A percentile compares a stretch with the other conserved stretches of the same genome.
Conservation (phyloP, 2,888 invertebrate genomes). For the Ophion obscuratus region DNA sequence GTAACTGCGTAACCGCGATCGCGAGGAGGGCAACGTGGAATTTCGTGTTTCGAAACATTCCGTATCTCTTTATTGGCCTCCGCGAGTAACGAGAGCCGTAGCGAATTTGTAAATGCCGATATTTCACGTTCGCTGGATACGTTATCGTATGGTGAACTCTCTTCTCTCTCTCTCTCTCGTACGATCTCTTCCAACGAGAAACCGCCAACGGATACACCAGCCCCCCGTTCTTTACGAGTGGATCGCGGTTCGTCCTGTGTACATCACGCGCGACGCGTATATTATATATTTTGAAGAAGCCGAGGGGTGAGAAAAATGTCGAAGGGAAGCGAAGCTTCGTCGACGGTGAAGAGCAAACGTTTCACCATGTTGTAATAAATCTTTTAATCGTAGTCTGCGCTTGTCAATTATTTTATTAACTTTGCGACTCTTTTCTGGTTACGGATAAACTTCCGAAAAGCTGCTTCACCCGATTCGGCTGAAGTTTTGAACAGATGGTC, state of each 20-base stretch:
- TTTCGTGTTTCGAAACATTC: slow-evolving; percentile 31
- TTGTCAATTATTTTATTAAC: not conserved
- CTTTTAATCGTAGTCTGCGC: slow-evolving; percentile 26
- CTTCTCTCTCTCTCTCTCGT: not conserved
- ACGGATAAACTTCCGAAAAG: no score
- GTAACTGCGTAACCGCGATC: not conserved
- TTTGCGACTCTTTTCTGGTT: not conserved
- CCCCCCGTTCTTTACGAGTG: slow-evolving; percentile 12
- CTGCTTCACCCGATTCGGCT: no score
- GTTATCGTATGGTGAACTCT: not conserved
- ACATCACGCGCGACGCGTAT: slow-evolving; percentile 56
- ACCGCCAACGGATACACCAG: slow-evolving; percentile 4
- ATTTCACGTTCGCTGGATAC: slow-evolving; percentile 15
- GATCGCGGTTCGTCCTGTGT: slow-evolving; percentile 58
- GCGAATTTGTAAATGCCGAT: slow-evolving; percentile 42
- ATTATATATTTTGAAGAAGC: slow-evolving; percentile 16
- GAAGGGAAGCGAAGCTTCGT: slow-evolving; percentile 27
- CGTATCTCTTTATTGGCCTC: slow-evolving; percentile 3
- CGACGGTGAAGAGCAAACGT: slow-evolving; percentile 6
- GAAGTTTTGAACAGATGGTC: no score
- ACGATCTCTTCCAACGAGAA: not conserved
- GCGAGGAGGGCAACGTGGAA: slow-evolving; percentile 21
- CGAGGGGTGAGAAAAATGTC: slow-evolving; percentile 36
- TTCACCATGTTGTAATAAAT: slow-evolving; percentile 53
- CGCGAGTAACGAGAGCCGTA: slow-evolving; percentile 11